Evolutionary conservation across 2,797 vertebrate genomes (phyloP), one percentile per base, ranked within the genome.

Genomic region (Liparis tanakae): DNA sequence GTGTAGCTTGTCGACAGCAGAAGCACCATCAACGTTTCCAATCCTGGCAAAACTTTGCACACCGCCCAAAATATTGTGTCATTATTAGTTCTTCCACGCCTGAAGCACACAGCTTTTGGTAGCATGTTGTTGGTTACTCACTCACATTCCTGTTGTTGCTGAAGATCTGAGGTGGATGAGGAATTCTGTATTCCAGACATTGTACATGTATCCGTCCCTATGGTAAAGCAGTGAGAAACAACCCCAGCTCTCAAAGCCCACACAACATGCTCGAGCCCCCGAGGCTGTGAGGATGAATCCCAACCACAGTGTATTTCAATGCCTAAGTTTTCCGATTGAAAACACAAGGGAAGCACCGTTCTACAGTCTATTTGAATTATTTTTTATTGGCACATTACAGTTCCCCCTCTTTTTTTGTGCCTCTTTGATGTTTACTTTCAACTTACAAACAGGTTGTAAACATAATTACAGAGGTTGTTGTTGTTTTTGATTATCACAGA

Each of bases 391-490:
- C 58, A 67, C 56, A 56, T 79, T 66, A 44, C 37, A 54, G n/a
- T 67, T 30, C 22, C 17, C 34, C 61, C 59, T 10, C 30, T 20
- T 56, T 56, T 61, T 33, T 20, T 72, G 55, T 71, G 18, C 69
- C 15, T 67, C 83, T 88, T 89, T 91, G 68, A 87, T 82, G 76
- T 87, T 74, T 66, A 44, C 68, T 80, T 86, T 76, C 37, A 81
- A 70, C 65, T 76, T 20, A 78, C 62, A 85, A 74, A 83, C 81
- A 84, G 76, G 79, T 83, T 87, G 74, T 87, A 86, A 85, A 89
- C 79, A 77, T 78, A 74, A 85, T 73, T 74, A 67, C 34, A 63
- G 72, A 17, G 53, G 37, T 67, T 56, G 17, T 41, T 73, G 46
- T 10, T 61, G 71, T 72, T 30, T 43, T 65, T 60, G 30, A n/a